Percentiles rank a stretch among this genome's conserved stretches.
Conservation (phyloP, 2,113 vertebrate genomes). For the Prunella fulvescens region DNA sequence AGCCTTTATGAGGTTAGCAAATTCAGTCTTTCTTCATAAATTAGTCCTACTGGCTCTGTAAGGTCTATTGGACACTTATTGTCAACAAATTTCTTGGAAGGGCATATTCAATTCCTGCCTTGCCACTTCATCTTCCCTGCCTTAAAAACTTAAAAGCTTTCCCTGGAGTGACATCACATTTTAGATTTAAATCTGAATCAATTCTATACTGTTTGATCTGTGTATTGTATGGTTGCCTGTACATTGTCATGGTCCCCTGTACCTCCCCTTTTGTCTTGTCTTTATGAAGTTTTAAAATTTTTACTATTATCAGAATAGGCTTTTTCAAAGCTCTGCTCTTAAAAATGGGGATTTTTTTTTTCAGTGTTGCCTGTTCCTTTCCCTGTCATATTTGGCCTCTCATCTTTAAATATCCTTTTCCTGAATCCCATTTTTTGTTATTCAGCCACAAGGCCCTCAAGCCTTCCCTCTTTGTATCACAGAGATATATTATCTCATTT, state of each 20-base stretch:
- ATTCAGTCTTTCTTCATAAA: neutral
- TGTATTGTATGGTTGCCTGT: neutral
- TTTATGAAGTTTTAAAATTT: neutral
- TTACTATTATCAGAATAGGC: neutral
- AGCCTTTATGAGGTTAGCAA: neutral
- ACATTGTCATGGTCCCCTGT: neutral
- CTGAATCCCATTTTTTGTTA: neutral
- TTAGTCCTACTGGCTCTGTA: neutral
- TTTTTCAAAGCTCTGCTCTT: neutral
- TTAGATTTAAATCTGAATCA: neutral
- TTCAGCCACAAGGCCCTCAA: neutral
- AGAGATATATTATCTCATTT: neutral
- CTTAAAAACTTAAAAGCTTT: neutral
- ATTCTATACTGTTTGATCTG: neutral
- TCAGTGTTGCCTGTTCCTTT: neutral
- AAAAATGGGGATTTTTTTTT: neutral
- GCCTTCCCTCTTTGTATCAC: neutral
- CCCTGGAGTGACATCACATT: neutral
- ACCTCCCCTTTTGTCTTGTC: neutral
- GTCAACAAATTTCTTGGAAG: neutral
- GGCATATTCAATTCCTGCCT: neutral
- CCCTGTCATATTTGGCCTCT: neutral
- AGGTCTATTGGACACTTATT: neutral
- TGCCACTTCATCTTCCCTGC: neutral
- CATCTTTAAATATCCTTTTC: neutral